Evolutionary conservation across 2,797 vertebrate genomes (phyloP).

Genomic region (Bradypodion ventrale): DNA sequence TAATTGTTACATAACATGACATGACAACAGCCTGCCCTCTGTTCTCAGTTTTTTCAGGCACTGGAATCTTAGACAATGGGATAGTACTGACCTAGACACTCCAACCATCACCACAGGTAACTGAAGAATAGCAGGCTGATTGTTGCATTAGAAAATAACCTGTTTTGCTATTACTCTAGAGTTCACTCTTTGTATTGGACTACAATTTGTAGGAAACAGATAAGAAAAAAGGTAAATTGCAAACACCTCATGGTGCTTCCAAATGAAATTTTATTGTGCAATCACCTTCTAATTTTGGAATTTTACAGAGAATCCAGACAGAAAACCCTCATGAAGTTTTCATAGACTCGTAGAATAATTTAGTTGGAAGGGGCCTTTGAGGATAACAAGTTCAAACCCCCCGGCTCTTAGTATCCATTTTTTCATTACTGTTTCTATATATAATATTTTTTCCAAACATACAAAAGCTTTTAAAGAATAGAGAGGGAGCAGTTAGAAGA

Average conservation of each 20-base stretch:
- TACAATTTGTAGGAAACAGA: background rate
- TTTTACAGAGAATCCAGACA: background rate
- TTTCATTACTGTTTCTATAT: background rate
- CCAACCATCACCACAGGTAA: too few relatives aligned
- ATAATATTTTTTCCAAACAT: background rate
- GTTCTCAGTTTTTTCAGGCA: too few relatives aligned
- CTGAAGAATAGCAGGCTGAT: background rate
- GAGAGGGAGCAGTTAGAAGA: background rate
- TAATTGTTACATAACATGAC: too few relatives aligned
- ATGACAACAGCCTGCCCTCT: too few relatives aligned
- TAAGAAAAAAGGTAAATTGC: background rate
- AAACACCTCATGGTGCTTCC: background rate
- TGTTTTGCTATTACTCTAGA: background rate
- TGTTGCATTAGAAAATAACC: background rate
- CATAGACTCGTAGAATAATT: too few relatives aligned
- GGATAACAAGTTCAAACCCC: too few relatives aligned
- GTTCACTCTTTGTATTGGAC: background rate
- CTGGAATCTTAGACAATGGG: too few relatives aligned
- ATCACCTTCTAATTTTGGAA: background rate
- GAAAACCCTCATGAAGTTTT: background rate
- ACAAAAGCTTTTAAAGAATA: background rate
- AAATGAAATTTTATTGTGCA: background rate
- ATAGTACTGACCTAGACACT: too few relatives aligned
- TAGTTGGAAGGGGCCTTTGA: too few relatives aligned
- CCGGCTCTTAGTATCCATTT: too few relatives aligned